A percentile compares a stretch with the other conserved stretches of the same genome.
phyloP scores from a whole-genome alignment of 2,797 vertebrate genomes.

The Florisuga fusca region DNA sequence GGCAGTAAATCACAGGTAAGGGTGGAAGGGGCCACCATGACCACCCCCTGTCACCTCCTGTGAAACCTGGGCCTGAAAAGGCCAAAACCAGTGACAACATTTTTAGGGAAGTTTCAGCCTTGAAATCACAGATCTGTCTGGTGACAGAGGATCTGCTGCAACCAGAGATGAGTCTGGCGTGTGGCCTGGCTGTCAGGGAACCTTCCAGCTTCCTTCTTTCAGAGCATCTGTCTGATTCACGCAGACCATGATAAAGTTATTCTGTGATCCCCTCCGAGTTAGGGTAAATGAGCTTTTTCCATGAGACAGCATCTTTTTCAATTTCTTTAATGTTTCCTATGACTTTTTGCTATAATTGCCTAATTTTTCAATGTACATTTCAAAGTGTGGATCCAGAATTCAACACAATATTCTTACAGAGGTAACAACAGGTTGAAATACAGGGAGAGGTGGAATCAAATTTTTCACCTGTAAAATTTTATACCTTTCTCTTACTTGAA shows the following conservation, averaged over 20 bases:
- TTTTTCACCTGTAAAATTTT: background rate
- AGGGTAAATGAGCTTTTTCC: constrained; percentile 44
- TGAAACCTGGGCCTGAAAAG: background rate
- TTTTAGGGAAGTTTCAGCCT: background rate
- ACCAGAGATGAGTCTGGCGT: background rate
- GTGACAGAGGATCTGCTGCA: rapidly evolving
- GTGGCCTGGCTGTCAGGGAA: background rate
- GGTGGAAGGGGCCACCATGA: background rate
- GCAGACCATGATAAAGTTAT: constrained; percentile 14
- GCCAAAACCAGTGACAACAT: background rate
- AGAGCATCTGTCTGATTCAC: background rate
- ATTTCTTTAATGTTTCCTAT: constrained; percentile 58
- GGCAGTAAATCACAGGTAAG: background rate
- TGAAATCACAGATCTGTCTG: background rate
- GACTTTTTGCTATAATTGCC: constrained; percentile 15
- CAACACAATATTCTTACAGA: background rate
- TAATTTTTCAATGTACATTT: constrained; percentile 51
- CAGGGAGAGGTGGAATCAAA: background rate
- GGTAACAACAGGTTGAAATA: background rate
- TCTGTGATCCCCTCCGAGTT: background rate
- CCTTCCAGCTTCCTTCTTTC: background rate
- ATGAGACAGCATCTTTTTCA: constrained; percentile 41
- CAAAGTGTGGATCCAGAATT: background rate
- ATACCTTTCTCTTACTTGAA: background rate
- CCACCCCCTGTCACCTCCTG: background rate